These are phyloP conservation scores for Dolichopus griseipennis DNA, from an alignment of 2,888 invertebrate genomes.

Conservation along the genomic window DNA sequence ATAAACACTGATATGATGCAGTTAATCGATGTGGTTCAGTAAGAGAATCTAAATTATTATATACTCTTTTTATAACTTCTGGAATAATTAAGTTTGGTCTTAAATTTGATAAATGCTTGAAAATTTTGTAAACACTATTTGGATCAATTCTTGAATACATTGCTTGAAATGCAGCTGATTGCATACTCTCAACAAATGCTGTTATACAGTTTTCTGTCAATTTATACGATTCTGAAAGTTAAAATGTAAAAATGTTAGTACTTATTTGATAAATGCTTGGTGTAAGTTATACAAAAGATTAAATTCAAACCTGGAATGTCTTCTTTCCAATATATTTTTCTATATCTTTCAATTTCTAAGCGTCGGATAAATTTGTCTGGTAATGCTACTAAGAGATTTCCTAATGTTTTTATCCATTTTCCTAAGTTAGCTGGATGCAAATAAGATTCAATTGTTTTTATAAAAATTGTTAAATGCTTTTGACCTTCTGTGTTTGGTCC, in stretches of 20 bases:
- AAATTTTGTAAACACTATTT: slow-evolving; percentile 55
- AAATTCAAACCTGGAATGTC: slow-evolving; percentile 23
- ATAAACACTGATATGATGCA: slow-evolving; percentile 61
- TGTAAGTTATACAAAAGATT: too few species aligned
- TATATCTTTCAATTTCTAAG: slow-evolving; percentile 38
- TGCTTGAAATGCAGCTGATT: slow-evolving; percentile 65
- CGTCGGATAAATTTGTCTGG: slow-evolving; percentile 57
- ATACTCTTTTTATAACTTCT: slow-evolving; percentile 69
- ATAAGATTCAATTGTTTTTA: slow-evolving; percentile 76
- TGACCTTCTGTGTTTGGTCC: slow-evolving; percentile 60
- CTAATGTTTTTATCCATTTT: slow-evolving; percentile 62
- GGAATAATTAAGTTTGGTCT: slow-evolving; percentile 78
- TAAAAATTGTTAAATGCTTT: slow-evolving; percentile 66
- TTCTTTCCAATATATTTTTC: slow-evolving; percentile 41
- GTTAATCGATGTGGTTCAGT: slow-evolving; percentile 81
- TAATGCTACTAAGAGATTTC: slow-evolving; percentile 60
- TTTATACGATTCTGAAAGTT: slow-evolving; percentile 52
- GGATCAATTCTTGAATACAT: slow-evolving; percentile 66
- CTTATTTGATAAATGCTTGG: too few species aligned
- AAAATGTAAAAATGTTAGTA: too few species aligned
- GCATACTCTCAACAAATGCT: slow-evolving; percentile 66
- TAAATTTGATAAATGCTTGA: slow-evolving; percentile 68
- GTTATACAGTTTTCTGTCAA: slow-evolving; percentile 73
- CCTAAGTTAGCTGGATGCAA: slow-evolving; percentile 84
- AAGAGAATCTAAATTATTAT: slow-evolving; percentile 70